phyloP scores from a whole-genome alignment of 2,888 invertebrate species.

The Apamea crenata region DNA sequence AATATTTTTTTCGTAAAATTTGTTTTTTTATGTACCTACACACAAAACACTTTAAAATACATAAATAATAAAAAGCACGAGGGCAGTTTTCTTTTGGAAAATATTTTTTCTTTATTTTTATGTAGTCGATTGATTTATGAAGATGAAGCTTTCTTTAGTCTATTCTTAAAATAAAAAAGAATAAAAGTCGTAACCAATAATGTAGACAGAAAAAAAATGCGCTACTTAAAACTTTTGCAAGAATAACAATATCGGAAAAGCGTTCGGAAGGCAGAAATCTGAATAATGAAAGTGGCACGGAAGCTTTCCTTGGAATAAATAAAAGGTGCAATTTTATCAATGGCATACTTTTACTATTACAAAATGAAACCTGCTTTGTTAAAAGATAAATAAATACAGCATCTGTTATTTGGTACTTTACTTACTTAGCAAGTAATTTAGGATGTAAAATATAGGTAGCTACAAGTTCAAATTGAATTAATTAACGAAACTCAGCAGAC shows the following conservation, averaged over 20 bases:
- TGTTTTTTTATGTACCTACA: background rate
- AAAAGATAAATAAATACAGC: background rate
- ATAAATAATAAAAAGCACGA: background rate
- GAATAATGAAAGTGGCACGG: slow-evolving; percentile 51
- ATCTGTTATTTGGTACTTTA: background rate
- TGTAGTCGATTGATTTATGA: background rate
- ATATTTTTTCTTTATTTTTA: background rate
- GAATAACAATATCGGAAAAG: slow-evolving; percentile 56
- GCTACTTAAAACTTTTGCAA: slow-evolving; percentile 32
- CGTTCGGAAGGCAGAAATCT: slow-evolving; percentile 38
- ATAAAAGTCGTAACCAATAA: slow-evolving; percentile 11
- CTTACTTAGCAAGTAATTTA: background rate
- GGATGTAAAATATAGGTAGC: background rate
- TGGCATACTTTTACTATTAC: slow-evolving; percentile 4
- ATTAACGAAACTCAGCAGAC: background rate
- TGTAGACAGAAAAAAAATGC: slow-evolving; percentile 15
- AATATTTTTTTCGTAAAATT: background rate
- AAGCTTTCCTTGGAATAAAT: slow-evolving; percentile 36
- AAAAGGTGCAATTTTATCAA: slow-evolving; percentile 41
- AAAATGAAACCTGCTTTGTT: slow-evolving; percentile 19
- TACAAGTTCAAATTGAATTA: background rate
- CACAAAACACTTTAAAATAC: too few relatives aligned
- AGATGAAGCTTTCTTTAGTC: background rate
- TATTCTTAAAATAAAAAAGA: background rate
- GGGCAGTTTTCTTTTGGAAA: background rate